Evolutionary conservation across 2,113 vertebrate genomes (phyloP).

Genomic region (Oncorhynchus tshawytscha): DNA sequence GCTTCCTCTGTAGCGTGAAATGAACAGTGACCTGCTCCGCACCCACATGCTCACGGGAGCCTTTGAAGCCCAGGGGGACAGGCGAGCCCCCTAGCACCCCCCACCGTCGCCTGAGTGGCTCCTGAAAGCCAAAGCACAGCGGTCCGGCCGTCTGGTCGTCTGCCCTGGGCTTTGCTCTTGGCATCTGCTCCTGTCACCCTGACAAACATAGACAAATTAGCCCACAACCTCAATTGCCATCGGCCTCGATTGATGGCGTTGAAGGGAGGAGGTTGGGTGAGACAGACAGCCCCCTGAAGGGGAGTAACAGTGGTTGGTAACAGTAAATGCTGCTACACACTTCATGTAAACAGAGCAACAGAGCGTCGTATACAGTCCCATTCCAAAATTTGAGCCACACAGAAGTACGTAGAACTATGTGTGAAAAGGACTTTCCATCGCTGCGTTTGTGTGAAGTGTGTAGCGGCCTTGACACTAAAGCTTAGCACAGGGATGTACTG

Average conservation of each 20-base stretch:
- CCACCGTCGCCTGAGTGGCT: background rate
- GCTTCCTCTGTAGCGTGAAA: slow-evolving; percentile 25
- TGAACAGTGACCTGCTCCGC: slow-evolving; percentile 29
- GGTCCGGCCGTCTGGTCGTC: background rate
- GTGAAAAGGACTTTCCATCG: too few species aligned
- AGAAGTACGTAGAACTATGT: too few species aligned
- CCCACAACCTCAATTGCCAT: background rate
- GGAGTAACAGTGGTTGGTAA: background rate
- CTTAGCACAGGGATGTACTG: too few species aligned
- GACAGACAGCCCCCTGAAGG: background rate
- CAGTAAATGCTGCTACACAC: too few species aligned
- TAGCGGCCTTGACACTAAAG: too few species aligned
- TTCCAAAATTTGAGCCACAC: too few species aligned
- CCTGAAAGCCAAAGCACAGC: slow-evolving; percentile 6
- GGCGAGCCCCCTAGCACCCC: slow-evolving; percentile 3
- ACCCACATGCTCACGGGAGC: background rate
- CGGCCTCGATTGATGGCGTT: background rate
- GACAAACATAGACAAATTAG: slow-evolving; percentile 14
- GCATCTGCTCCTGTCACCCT: slow-evolving; percentile 1
- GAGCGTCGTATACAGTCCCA: too few species aligned
- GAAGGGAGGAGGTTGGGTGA: background rate
- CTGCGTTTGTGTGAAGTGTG: too few species aligned
- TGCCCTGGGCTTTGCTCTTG: background rate
- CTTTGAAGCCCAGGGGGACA: slow-evolving; percentile 21
- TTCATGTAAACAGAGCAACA: too few species aligned